A percentile compares a stretch with the other conserved stretches of the same genome.
These are phyloP conservation scores for Steinernema hermaphroditum DNA, from an alignment of 2,888 invertebrate genomes.

Conservation along the genomic window DNA sequence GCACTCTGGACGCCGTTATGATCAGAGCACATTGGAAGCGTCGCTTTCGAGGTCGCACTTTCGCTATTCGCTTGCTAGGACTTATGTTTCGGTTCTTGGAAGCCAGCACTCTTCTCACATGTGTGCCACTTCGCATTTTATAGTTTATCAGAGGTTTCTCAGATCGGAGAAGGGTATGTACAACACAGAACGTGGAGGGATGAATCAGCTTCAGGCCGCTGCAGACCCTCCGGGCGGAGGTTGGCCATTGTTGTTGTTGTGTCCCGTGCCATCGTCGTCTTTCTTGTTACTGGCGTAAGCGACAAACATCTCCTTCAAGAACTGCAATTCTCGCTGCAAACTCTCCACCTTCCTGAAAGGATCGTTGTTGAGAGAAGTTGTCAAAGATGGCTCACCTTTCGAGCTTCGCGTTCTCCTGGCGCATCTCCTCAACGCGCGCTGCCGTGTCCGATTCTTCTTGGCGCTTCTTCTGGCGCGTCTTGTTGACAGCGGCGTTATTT, in stretches of 20 bases:
- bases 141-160: no score
- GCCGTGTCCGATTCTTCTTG: slow-evolving; percentile 62
- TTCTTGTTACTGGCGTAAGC: slow-evolving; percentile 54
- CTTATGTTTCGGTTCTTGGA: no score
- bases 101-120: no score
- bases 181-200: no score
- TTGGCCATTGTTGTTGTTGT: not conserved
- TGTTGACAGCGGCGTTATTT: slow-evolving; percentile 65
- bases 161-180: no score
- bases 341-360: slow-evolving; percentile 59
- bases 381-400: slow-evolving; percentile 60
- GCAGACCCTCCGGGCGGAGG: not conserved
- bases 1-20: no score
- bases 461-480: slow-evolving; percentile 65
- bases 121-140: no score
- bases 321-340: slow-evolving; percentile 60
- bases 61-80: no score
- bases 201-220: not conserved
- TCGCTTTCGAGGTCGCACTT: no score
- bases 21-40: no score
- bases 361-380: no score
- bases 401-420: slow-evolving; percentile 61
- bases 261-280: slow-evolving; percentile 27
- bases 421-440: slow-evolving; percentile 57
- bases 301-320: slow-evolving; percentile 66